Conservation (phyloP, 2,797 vertebrate genomes). For the Chromis chromis region DNA sequence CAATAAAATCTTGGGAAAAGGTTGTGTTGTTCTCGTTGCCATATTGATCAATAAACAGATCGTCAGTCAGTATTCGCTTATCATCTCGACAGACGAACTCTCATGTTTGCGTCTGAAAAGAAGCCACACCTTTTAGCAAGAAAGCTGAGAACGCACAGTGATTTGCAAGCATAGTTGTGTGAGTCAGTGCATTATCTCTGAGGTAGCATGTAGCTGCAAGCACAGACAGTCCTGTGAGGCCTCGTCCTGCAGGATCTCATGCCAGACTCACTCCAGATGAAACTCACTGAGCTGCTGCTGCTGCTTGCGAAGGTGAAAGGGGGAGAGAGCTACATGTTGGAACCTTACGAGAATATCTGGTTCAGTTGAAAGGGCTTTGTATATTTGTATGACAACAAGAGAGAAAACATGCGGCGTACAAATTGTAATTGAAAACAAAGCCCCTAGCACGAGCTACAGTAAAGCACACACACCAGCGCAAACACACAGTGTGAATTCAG, state of each 20-base stretch:
- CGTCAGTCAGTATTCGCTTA: not conserved
- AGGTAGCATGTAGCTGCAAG: slow-evolving; percentile 72
- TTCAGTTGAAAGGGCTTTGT: not conserved
- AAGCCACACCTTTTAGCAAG: slow-evolving; percentile 50
- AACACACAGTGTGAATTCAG: slow-evolving; percentile 13
- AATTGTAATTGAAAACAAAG: slow-evolving; percentile 22
- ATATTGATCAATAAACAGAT: not conserved
- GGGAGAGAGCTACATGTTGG: slow-evolving; percentile 8
- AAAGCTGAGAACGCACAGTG: slow-evolving; percentile 18
- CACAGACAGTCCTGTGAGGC: slow-evolving; percentile 53
- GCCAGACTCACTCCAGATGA: slow-evolving; percentile 48
- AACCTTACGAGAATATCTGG: slow-evolving; percentile 2
- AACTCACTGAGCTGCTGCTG: slow-evolving; percentile 40
- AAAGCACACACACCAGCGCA: not conserved
- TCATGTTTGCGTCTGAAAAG: not conserved
- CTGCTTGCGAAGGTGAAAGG: slow-evolving; percentile 13
- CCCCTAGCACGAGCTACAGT: not conserved
- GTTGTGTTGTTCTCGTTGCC: not conserved
- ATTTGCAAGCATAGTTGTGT: slow-evolving; percentile 24
- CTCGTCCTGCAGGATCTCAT: slow-evolving; percentile 53
- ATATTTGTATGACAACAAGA: not conserved
- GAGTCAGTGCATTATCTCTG: slow-evolving; percentile 55
- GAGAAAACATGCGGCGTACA: slow-evolving; percentile 17
- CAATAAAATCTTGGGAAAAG: not conserved
- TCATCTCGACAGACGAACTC: not conserved